phyloP scores from a whole-genome alignment of 1,140 invertebrate species.

The Ooceraea biroi region DNA sequence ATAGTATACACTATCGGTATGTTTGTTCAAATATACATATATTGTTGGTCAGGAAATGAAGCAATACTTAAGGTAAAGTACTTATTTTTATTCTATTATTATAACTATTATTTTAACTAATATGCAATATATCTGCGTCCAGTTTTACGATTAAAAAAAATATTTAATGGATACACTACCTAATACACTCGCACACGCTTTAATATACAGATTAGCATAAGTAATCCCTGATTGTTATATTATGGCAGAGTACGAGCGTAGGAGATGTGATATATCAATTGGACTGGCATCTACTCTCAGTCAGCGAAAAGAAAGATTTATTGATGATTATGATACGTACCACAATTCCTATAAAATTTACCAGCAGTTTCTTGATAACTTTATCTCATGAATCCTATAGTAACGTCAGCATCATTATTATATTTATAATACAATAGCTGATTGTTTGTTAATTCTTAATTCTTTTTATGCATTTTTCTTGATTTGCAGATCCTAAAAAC shows the following conservation, averaged over 20 bases:
- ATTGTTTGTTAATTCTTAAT: too few relatives aligned
- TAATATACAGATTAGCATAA: background rate
- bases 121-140: too few relatives aligned
- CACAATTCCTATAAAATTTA: conserved; percentile 52
- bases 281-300: conserved; percentile 29
- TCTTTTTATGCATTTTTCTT: background rate
- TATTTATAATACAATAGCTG: background rate
- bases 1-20: conserved; percentile 33
- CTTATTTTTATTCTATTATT: background rate
- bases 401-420: conserved; percentile 39
- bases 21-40: conserved; percentile 43
- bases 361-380: conserved; percentile 42
- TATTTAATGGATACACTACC: too few relatives aligned
- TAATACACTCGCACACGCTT: background rate
- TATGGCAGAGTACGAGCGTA: conserved; percentile 12
- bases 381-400: conserved; percentile 50
- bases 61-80: conserved; percentile 39
- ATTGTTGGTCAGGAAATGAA: conserved; percentile 55
- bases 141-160: too few relatives aligned
- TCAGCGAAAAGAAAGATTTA: conserved; percentile 26
- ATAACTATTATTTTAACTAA: too few relatives aligned
- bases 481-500: conserved; percentile 62
- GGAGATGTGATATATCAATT: conserved; percentile 16
- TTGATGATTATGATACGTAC: conserved; percentile 56
- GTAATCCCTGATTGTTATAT: background rate